phyloP scores from a whole-genome alignment of 2,888 invertebrate genomes.

The Acronicta alni region DNA sequence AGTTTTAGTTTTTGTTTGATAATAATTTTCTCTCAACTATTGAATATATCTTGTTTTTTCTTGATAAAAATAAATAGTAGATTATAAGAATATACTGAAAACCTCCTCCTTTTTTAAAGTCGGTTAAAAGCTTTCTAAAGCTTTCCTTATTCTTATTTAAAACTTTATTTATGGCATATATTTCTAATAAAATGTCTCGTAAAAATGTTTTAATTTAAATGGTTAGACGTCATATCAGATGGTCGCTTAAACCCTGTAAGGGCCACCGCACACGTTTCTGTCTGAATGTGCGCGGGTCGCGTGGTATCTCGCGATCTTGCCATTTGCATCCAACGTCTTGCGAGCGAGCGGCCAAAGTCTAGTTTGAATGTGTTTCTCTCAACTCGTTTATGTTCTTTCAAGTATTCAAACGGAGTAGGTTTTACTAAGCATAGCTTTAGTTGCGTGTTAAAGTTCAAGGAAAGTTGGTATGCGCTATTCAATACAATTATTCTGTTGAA shows the following conservation, averaged over 20 bases:
- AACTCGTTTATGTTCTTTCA: constrained; percentile 20
- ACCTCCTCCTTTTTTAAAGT: too few relatives aligned
- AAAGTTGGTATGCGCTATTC: too few relatives aligned
- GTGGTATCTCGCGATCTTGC: constrained; percentile 74
- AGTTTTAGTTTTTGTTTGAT: too few relatives aligned
- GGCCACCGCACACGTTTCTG: constrained; percentile 77
- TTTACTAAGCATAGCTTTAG: too few relatives aligned
- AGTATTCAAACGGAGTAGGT: not conserved
- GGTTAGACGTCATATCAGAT: constrained; percentile 68
- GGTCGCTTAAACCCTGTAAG: constrained; percentile 66
- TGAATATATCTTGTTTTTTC: too few relatives aligned
- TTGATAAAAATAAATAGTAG: too few relatives aligned
- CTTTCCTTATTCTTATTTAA: too few relatives aligned
- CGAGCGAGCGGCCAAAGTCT: constrained; percentile 61
- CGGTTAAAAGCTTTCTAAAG: too few relatives aligned
- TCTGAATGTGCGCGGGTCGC: constrained; percentile 70
- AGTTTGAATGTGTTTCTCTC: constrained; percentile 21
- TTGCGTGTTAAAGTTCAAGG: too few relatives aligned
- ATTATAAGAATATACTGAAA: too few relatives aligned
- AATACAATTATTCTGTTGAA: too few relatives aligned
- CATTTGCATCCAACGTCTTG: constrained; percentile 80
- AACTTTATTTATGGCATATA: not conserved
- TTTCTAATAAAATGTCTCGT: constrained; percentile 33
- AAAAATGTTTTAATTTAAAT: constrained; percentile 66
- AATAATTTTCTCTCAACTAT: too few relatives aligned